These are phyloP conservation scores for Brienomyrus longianalis DNA, from an alignment of 2,113 vertebrate species.

Conservation along the genomic window DNA sequence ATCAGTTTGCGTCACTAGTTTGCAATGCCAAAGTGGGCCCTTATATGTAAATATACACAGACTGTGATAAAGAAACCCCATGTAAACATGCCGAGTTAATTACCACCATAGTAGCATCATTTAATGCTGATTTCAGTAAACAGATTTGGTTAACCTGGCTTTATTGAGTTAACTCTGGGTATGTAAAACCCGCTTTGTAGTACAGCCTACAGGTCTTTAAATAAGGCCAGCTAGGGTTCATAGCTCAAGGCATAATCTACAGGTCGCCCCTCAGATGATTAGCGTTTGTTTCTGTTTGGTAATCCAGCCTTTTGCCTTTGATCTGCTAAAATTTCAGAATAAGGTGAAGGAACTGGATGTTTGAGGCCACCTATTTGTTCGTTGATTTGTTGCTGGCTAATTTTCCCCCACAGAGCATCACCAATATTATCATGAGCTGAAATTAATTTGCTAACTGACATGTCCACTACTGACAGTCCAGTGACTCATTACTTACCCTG, in stretches of 20 bases:
- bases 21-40: not conserved
- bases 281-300: not conserved
- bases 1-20: not conserved
- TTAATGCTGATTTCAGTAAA: not conserved
- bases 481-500: not conserved
- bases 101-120: not conserved
- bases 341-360: not conserved
- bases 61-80: not conserved
- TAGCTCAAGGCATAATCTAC: not conserved
- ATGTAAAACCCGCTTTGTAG: not conserved
- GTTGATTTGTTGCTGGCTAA: not conserved
- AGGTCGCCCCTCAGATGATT: not conserved
- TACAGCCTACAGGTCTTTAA: not conserved
- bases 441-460: not conserved
- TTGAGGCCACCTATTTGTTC: not conserved
- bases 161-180: not conserved
- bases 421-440: not conserved
- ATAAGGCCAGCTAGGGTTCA: not conserved
- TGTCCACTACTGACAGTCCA: not conserved
- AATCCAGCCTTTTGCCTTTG: not conserved
- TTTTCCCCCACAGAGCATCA: not conserved
- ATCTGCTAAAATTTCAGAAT: not conserved
- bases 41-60: not conserved
- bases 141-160: not conserved
- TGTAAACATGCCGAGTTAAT: not conserved